Base-by-base conservation (phyloP, 2,797 vertebrate genomes). In the Clarias fuscus region DNA sequence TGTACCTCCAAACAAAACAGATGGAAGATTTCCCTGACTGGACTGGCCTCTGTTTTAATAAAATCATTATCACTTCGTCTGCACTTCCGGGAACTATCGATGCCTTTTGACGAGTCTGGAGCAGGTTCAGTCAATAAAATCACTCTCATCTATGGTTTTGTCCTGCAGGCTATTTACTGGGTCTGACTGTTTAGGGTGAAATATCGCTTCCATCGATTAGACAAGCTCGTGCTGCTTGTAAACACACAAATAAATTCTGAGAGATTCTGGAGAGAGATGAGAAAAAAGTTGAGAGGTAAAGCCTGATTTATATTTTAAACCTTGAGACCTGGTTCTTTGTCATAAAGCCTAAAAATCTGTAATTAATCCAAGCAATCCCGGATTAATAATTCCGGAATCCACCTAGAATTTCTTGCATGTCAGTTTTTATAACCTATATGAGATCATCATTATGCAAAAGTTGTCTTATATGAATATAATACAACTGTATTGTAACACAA, bases 71-170 rank as follows among this genome's bases (percentile, higher is more conserved):
- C 68, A 48, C 62, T 82, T 53, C 30, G 79, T 82, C 40, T 48
- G 62, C 62, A 82, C 24, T 67, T 27, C n/a, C 4, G 4, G n/a
- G n/a, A 53, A 15, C 30, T 67, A 82, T 67, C 7, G 62, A 65
- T 65, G 37, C n/a, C 53, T 65, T 81, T 65, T 65, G 79, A 65
- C 79, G 67, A 82, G 62, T 82, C 79, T 67, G 24, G 40, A 81
- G 43, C 79, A 53, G 40, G 62, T 53, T 82, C 40, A 22, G 79
- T 82, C 79, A 65, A 82, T 80, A 82, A 82, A 82, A 82, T 67
- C n/a, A 30, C 79, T 67, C 79, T 82, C 62, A 53, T 82, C 62
- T 82, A 67, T 48, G 40, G 15, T 79, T 62, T 64, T 8, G 22
- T 53, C 22, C 78, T 80, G 59, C 22, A 64, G 76, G 77, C 37